Base-by-base conservation (phyloP, 1,140 invertebrate genomes). In the Euwallacea similis region DNA sequence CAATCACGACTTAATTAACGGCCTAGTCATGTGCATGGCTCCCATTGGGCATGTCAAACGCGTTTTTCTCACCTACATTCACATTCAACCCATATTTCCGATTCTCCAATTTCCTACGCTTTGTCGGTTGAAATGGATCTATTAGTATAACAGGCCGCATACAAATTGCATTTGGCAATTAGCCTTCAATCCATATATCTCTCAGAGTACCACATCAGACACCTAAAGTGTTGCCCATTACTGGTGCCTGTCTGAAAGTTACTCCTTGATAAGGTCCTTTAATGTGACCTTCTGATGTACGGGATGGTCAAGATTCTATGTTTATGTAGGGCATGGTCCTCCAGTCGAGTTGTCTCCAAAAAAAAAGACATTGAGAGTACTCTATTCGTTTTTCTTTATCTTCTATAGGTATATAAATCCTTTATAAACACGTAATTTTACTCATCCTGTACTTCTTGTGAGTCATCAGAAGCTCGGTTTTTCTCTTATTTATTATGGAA, bases 101-200 rank as follows among this genome's bases (percentile, higher is more conserved):
- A 33, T 33, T 33, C 21, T 33, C 54, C 54, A 56, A 56, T 50
- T 56, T 62, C 43, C 59, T 44, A 6, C 42, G 59, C 59, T 62
- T 62, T 62, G 59, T 62, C 59, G 10, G 59, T 56, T 62, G 13
- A 62, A 62, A 62, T 44, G 59, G 59, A 62, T 62, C 59, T 44
- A 62, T 62, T 62, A 62, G 59, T 43, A 62, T 44, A 62, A 62
- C 59, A 62, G 43, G 59, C 42, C 42, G 59, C 21, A 13, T 42
- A 62, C 59, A 62, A 62, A 62, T 62, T 62, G 59, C 59, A 13
- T 62, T 62, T 62, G 42, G 59, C 44, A 62, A 62, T 62, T 62
- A 62, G 44, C 59, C 10, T 11, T 11, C 21, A n/a, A 41, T 42
- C 21, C 41, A 62, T 62, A 62, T 13, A 42, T 62, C 59, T 62